Evolutionary conservation across 92 coral and sea anemone genomes (phyloP), one percentile per base, ranked within the genome.

Genomic region (Epizoanthus rinbou): DNA sequence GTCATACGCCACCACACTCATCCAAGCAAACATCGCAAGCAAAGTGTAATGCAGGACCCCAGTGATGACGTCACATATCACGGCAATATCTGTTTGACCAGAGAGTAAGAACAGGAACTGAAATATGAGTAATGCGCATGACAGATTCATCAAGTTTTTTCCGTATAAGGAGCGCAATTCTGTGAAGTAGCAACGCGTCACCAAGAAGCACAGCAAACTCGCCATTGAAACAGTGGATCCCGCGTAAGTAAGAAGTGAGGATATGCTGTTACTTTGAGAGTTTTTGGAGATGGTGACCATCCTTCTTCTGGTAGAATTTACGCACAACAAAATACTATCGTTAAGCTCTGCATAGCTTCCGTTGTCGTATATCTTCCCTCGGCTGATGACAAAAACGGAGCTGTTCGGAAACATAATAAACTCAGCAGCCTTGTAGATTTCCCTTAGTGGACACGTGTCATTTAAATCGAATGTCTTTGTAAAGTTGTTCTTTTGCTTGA

Each of bases 1-100:
- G n/a, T 69, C 75, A 28, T 37, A 69, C 4, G 75, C 54, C 54
- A 69, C 75, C 3, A 69, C 75, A 35, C 75, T 35, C 75, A 16
- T 69, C 75, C 75, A 69, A 53, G 56, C 39, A 33, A 69, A 69
- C 31, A 69, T 53, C 9, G 75, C 28, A 22, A 69, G 19, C 43
- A 69, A 17, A 10, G 22, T 3, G 56, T 4, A 69, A 22, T 69
- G 75, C 15, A 43, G 21, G 24, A 69, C 52, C 11, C 75, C 75
- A 0, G 75, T 69, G 56, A 69, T 69, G 75, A 69, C 56, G 53
- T 35, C 75, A 69, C 75, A 69, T 11, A 5, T 25, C 10, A 14
- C 19, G 37, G 28, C 14, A 6, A 33, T 35, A 35, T 22, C 8
- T 35, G 75, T 41, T 14, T 69, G 21, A 15, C 54, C 75, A 5